Evolutionary conservation across 2,113 vertebrate species (phyloP).

Genomic region (Thunnus maccoyii): DNA sequence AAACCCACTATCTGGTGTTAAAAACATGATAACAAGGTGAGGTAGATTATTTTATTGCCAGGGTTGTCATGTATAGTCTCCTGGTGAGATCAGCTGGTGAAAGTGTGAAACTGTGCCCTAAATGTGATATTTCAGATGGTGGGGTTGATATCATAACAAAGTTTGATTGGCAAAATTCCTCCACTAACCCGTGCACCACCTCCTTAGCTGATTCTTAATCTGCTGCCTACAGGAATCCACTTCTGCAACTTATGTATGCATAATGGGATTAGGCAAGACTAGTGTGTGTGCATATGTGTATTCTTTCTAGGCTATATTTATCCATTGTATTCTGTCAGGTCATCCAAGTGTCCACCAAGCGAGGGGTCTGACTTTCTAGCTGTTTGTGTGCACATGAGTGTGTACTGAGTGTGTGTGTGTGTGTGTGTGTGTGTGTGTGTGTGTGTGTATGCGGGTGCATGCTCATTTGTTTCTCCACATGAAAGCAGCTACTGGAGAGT

Average conservation of each 20-base stretch:
- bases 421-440: not conserved
- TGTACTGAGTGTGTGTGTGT: not conserved
- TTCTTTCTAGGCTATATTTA: slow-evolving; percentile 25
- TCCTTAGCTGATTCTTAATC: slow-evolving; percentile 28
- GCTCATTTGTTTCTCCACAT: not conserved
- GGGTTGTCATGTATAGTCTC: no score
- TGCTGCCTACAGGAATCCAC: not conserved
- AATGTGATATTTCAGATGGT: not conserved
- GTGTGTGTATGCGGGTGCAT: not conserved
- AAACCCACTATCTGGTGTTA: not conserved
- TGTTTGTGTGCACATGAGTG: not conserved
- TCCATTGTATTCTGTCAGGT: slow-evolving; percentile 31
- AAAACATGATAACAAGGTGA: not conserved
- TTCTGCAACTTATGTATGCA: slow-evolving; percentile 1
- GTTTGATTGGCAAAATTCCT: not conserved
- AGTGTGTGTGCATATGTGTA: not conserved
- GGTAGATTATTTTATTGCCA: no score
- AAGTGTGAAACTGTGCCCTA: not conserved
- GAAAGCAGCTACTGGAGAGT: not conserved
- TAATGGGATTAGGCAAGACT: not conserved
- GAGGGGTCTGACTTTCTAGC: slow-evolving; percentile 14
- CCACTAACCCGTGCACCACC: slow-evolving; percentile 17
- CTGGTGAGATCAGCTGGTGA: not conserved
- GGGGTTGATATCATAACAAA: not conserved
- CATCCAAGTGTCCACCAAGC: slow-evolving; percentile 8